Evolutionary conservation across 2,888 invertebrate species (phyloP), one percentile per base, ranked within the genome.

Genomic region (Drosophila greeni): DNA sequence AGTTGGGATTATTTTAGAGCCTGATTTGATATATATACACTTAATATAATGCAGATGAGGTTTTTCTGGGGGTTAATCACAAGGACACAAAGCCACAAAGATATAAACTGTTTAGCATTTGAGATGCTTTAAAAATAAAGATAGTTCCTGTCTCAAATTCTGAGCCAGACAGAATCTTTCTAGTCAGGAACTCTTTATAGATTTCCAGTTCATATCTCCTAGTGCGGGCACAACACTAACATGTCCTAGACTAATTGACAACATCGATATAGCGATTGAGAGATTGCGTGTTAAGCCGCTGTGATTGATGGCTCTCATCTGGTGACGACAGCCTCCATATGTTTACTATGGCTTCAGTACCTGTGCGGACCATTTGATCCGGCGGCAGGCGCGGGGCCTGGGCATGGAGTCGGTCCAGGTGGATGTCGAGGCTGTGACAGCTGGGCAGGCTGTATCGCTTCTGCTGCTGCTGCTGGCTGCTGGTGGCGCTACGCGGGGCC

Each of bases 391-490:
- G 80, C 31, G 82, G 73, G 67, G 87, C 87, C 72, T 85, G 86
- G 47, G 76, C 85, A 77, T 89, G 88, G 69, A 88, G 77, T 36
- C 83, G 87, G 80, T 89, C 89, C 57, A 89, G 84, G 73, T 87
- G 86, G 52, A 89, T 84, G 61, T 89, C 87, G 56, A 89, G 85
- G 60, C 80, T 75, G 51, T 86, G 81, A 48, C 76, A 75, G 68
- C 82, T 85, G 59, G 89, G 88, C 70, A 89, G 85, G 74, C 89
- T 90, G 69, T 87, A 87, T 53, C 90, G 88, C 76, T 90, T 90
- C 66, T 87, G 45, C 43, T 87, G 45, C 66, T 87, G 45, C 43
- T 87, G 45, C 23, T 42, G 88, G 47, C 64, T 53, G 55, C 24
- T 55, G 11, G 18, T 26, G 12, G 34, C 11, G 3, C n/a, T 66